Evolutionary conservation across 2,888 invertebrate species (phyloP).

Genomic region (Biston stratarius): DNA sequence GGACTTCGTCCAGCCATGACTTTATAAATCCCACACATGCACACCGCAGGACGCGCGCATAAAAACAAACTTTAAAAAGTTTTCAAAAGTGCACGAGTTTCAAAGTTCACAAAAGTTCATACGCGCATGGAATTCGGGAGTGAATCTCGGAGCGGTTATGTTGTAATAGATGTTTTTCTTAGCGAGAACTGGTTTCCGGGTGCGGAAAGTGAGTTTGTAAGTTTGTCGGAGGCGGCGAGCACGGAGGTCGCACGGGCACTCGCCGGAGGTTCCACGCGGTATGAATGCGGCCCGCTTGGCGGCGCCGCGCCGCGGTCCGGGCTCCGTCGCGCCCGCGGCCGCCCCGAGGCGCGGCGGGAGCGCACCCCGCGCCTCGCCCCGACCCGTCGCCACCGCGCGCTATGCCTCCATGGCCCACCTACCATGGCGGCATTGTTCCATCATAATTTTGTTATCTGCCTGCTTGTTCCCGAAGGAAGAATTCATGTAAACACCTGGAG

Average conservation of each 20-base stretch:
- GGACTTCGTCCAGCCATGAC: slow-evolving; percentile 76
- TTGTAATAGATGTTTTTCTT: slow-evolving; percentile 62
- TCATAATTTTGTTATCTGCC: slow-evolving; percentile 66
- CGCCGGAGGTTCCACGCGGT: slow-evolving; percentile 70
- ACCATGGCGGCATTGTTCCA: slow-evolving; percentile 72
- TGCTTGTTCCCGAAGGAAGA: slow-evolving; percentile 60
- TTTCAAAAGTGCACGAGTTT: slow-evolving; percentile 60
- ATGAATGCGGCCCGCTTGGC: slow-evolving; percentile 63
- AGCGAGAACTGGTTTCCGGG: slow-evolving; percentile 70
- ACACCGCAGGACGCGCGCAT: slow-evolving; percentile 62
- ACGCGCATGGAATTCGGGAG: slow-evolving; percentile 51
- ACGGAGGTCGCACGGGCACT: slow-evolving; percentile 62
- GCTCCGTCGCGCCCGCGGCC: slow-evolving; percentile 48
- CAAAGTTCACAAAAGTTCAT: slow-evolving; percentile 45
- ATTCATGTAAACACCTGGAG: slow-evolving; percentile 41
- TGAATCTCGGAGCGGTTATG: slow-evolving; percentile 55
- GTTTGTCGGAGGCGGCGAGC: slow-evolving; percentile 65
- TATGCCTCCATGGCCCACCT: slow-evolving; percentile 60
- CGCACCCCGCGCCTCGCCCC: slow-evolving; percentile 56
- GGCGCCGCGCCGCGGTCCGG: slow-evolving; percentile 68
- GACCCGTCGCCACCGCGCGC: slow-evolving; percentile 50
- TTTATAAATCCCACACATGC: slow-evolving; percentile 67
- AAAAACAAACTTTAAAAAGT: slow-evolving; percentile 76
- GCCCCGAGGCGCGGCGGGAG: slow-evolving; percentile 48
- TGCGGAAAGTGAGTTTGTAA: slow-evolving; percentile 75